Evolutionary conservation across 1,140 invertebrate species (phyloP), one percentile per base, ranked within the genome.

Genomic region (Drosophila ironensis): DNA sequence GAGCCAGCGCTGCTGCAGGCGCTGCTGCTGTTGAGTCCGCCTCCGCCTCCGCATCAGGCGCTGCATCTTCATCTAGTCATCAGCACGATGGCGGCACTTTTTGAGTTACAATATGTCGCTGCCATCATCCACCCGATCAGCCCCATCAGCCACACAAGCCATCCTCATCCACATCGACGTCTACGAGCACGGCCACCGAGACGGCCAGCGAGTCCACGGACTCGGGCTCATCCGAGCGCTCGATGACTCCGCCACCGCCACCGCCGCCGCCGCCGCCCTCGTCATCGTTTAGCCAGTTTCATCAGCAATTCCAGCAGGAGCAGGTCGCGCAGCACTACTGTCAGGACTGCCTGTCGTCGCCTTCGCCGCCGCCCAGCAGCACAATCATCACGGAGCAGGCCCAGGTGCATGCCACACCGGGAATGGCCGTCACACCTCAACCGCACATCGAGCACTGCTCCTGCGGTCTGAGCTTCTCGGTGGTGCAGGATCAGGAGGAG

Each of bases 41-140:
- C 40, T 12, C 14, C n/a, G n/a, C n/a, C 42, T 22, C 72, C 28
- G 25, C 57, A 44, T 44, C 70, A 6, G 44, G 37, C 6, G 24
- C 47, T 2, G 28, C 74, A 71, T 46, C 69, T 20, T 54, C 72
- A 73, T 68, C 56, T 41, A 78, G 66, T 76, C 72, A 81, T 30
- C 81, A 60, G 59, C 84, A 87, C 52, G 81, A 87, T 87, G 84
- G 87, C 75, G 60, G 82, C 87, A 88, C 87, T 88, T 88, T 88
- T 88, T 88, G 87, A 88, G 87, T 84, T 88, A 88, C 87, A 88
- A 88, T 88, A 88, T 88, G 87, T 88, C 87, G 87, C 87, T 88
- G 87, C 81, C 87, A 88, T 80, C 87, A 88, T 64, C 82, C 77
- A 72, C 74, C 81, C 61, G 75, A 86, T 80, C 80, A 86, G 48